Conservation (phyloP, 2,113 vertebrate species). For the Marmota flaviventris region DNA sequence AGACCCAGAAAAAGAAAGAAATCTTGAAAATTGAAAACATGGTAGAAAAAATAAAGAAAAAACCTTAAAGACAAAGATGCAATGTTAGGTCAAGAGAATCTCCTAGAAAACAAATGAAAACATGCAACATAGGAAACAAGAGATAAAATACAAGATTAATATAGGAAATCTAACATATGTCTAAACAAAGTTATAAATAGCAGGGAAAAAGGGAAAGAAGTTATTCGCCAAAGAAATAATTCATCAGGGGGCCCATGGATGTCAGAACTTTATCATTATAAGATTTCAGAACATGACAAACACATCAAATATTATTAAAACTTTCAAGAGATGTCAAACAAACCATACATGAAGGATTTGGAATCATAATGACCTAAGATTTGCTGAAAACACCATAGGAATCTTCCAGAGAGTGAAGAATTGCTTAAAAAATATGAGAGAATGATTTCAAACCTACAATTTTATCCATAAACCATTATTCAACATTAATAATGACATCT, state of each 20-base stretch:
- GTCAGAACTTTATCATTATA: conserved; percentile 29
- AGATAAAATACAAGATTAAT: conserved; percentile 12
- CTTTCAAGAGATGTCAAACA: conserved; percentile 1
- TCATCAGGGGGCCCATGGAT: not conserved
- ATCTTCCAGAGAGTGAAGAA: not conserved
- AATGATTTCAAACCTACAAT: not conserved
- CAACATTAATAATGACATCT: not conserved
- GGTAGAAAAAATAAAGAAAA: not conserved
- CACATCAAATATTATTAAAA: conserved; percentile 47
- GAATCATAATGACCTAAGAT: not conserved
- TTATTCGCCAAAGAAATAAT: conserved; percentile 61
- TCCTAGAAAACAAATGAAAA: conserved; percentile 18
- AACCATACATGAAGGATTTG: not conserved
- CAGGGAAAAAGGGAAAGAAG: not conserved
- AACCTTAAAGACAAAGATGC: not conserved
- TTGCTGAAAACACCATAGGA: not conserved
- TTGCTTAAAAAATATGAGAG: not conserved
- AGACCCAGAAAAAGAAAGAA: not conserved
- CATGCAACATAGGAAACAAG: not conserved
- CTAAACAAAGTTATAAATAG: conserved; percentile 35
- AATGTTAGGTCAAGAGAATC: not conserved
- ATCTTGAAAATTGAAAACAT: not conserved
- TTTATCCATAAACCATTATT: not conserved
- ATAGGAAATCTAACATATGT: not conserved
- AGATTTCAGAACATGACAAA: conserved; percentile 53